Evolutionary conservation across 2,888 invertebrate genomes (phyloP).

Genomic region (Sphaerophoria rueppellii): DNA sequence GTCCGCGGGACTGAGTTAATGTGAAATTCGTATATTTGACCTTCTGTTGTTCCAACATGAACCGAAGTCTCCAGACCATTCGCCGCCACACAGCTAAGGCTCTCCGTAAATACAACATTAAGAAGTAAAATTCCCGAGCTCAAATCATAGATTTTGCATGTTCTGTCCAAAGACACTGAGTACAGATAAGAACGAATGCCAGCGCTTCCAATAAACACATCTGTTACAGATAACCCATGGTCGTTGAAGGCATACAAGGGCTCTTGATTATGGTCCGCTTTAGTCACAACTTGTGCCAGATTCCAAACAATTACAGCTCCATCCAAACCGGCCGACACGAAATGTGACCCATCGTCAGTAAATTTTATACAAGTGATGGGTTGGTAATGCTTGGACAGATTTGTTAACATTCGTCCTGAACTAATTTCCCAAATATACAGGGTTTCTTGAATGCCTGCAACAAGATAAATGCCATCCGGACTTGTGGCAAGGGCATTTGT

Average conservation of each 20-base stretch:
- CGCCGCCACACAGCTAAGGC: constrained; percentile 87
- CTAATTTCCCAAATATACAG: constrained; percentile 93
- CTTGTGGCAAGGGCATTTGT: constrained; percentile 88
- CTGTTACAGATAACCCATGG: constrained; percentile 91
- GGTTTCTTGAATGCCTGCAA: constrained; percentile 90
- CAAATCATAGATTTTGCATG: constrained; percentile 91
- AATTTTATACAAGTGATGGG: constrained; percentile 89
- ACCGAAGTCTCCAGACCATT: constrained; percentile 88
- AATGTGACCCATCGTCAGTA: constrained; percentile 89
- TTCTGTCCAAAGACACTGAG: constrained; percentile 91
- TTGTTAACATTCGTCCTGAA: constrained; percentile 89
- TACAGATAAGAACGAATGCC: constrained; percentile 88
- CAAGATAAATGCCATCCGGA: constrained; percentile 87
- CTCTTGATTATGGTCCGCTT: constrained; percentile 82
- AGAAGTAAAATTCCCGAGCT: constrained; percentile 87
- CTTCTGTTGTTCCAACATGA: constrained; percentile 89
- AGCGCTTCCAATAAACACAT: constrained; percentile 88
- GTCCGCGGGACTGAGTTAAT: constrained; percentile 87
- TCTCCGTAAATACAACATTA: constrained; percentile 88
- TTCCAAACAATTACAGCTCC: constrained; percentile 93
- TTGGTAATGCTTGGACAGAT: constrained; percentile 91
- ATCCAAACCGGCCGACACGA: constrained; percentile 92
- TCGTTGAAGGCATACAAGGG: constrained; percentile 87
- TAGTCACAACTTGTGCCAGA: constrained; percentile 84
- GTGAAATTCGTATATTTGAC: constrained; percentile 87